Conservation (phyloP, 2,113 vertebrate species). For the Chaetops frenatus region DNA sequence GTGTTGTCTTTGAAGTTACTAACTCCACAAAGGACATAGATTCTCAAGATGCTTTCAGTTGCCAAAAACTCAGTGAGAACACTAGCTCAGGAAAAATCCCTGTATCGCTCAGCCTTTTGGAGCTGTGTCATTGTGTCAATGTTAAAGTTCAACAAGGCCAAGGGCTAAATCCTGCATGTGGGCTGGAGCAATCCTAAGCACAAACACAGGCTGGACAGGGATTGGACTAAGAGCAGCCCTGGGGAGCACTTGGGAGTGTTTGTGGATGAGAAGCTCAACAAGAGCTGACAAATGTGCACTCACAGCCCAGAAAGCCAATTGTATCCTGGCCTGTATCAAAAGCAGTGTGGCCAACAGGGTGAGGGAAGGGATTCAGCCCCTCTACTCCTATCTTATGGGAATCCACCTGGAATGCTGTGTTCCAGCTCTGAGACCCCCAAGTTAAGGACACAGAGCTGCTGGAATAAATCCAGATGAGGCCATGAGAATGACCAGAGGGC, state of each 20-base stretch:
- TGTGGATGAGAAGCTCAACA: not conserved
- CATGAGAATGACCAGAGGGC: not conserved
- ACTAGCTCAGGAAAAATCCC: not conserved
- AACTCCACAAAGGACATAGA: not conserved
- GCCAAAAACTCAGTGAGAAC: not conserved
- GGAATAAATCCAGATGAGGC: not conserved
- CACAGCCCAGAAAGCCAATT: not conserved
- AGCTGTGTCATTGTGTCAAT: not conserved
- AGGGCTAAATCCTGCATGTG: rapidly evolving
- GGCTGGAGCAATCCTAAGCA: not conserved
- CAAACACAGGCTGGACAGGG: not conserved
- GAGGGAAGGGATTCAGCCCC: not conserved
- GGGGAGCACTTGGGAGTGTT: not conserved
- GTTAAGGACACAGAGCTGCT: not conserved
- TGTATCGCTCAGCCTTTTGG: not conserved
- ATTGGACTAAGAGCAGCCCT: not conserved
- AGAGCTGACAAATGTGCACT: not conserved
- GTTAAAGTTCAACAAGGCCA: not conserved
- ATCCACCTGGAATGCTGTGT: not conserved
- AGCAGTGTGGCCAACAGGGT: not conserved
- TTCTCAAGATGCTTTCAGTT: not conserved
- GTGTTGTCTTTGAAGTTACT: not conserved
- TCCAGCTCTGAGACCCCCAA: not conserved
- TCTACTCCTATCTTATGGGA: not conserved
- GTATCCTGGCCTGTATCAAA: not conserved